These are phyloP conservation scores for Pseudorectes ferrugineus DNA, from an alignment of 2,113 vertebrate genomes.

Conservation along the genomic window DNA sequence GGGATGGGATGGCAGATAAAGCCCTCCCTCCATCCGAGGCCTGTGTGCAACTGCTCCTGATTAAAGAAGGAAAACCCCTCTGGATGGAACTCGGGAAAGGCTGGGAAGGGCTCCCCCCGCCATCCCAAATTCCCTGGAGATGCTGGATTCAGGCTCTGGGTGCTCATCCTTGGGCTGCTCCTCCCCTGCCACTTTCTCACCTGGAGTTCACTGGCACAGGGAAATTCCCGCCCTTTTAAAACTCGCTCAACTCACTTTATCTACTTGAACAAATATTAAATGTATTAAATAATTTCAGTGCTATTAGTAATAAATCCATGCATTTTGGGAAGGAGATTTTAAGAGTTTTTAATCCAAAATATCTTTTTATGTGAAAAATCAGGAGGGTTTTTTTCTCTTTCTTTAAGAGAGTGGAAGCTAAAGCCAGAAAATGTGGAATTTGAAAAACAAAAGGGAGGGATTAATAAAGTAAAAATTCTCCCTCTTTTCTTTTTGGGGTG, in stretches of 20 bases:
- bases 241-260: background rate
- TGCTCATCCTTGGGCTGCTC: background rate
- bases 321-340: background rate
- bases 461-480: background rate
- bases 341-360: background rate
- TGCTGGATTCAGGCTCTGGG: background rate
- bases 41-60: background rate
- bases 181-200: background rate
- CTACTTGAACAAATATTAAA: background rate
- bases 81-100: background rate
- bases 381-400: background rate
- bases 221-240: background rate
- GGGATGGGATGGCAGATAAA: background rate
- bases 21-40: background rate
- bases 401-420: background rate
- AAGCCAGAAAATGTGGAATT: background rate
- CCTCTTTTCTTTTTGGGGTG: background rate
- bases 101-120: fast-evolving
- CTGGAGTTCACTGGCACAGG: background rate
- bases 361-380: background rate
- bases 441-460: background rate
- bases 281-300: background rate
- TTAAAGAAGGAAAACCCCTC: background rate
- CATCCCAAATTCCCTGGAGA: background rate
- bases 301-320: background rate